Evolutionary conservation across 2,888 invertebrate genomes (phyloP).

Genomic region (Abrostola triplasia): DNA sequence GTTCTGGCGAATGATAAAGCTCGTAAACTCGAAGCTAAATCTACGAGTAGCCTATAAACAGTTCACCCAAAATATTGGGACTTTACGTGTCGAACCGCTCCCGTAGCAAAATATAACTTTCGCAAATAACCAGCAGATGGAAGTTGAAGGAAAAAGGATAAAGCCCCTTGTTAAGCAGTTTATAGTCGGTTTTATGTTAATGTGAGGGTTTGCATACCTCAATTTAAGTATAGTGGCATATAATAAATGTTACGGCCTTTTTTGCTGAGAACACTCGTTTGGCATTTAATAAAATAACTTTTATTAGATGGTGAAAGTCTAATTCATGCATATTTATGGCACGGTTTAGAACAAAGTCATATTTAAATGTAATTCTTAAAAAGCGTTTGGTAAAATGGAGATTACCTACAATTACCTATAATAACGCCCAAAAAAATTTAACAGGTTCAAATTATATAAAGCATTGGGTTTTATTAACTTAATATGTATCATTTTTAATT

Average conservation of each 20-base stretch:
- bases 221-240: constrained; percentile 19
- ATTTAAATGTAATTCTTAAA: no score
- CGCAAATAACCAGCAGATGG: neutral
- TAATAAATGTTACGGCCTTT: constrained; percentile 34
- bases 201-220: constrained; percentile 13
- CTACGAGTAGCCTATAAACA: no score
- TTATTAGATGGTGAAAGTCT: constrained; percentile 25
- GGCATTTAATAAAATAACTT: constrained; percentile 10
- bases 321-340: constrained; percentile 13
- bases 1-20: no score
- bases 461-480: no score
- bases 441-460: no score
- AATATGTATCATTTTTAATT: no score
- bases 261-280: constrained; percentile 28
- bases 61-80: no score
- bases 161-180: constrained; percentile 17
- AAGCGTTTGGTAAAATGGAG: no score
- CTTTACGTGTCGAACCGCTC: neutral
- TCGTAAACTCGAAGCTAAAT: no score
- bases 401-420: no score
- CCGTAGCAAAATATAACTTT: neutral
- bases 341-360: no score
- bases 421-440: no score
- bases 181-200: constrained; percentile 22
- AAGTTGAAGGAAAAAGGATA: neutral